phyloP scores from a whole-genome alignment of 2,113 vertebrate genomes.

The Propithecus coquereli region DNA sequence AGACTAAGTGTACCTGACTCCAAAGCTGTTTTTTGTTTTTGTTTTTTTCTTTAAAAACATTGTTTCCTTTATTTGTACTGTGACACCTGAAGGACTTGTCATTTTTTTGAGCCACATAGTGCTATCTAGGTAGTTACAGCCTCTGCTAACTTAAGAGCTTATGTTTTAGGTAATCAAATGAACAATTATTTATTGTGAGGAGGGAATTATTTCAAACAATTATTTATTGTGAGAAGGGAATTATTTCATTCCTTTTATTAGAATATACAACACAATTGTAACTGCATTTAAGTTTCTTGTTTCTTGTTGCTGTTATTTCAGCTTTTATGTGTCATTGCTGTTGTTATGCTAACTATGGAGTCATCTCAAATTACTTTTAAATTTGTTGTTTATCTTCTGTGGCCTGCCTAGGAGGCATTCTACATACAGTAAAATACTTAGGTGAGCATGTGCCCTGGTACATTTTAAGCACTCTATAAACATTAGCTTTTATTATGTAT shows the following conservation, averaged over 20 bases:
- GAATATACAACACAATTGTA: not conserved
- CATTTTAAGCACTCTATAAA: not conserved
- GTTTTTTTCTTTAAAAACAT: not conserved
- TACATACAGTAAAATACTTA: not conserved
- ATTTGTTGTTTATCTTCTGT: not conserved
- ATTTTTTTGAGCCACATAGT: not conserved
- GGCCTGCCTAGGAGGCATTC: not conserved
- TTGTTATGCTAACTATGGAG: not conserved
- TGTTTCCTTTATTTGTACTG: not conserved
- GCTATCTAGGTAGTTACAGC: not conserved
- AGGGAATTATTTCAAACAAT: not conserved
- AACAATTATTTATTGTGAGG: not conserved
- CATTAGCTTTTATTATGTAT: not conserved
- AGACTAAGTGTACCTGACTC: not conserved
- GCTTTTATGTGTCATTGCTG: not conserved
- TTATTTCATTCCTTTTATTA: not conserved
- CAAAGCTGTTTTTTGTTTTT: not conserved
- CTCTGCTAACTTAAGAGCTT: not conserved
- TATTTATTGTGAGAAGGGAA: not conserved
- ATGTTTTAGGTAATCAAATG: not conserved
- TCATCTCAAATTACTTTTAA: not conserved
- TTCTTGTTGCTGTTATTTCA: not conserved
- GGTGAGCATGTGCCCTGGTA: not conserved
- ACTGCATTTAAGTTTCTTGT: not conserved
- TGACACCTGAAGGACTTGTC: not conserved